Percentiles rank a stretch among this genome's conserved stretches.
These are phyloP conservation scores for Drosophila yooni DNA, from an alignment of 2,888 invertebrate genomes.

Conservation along the genomic window DNA sequence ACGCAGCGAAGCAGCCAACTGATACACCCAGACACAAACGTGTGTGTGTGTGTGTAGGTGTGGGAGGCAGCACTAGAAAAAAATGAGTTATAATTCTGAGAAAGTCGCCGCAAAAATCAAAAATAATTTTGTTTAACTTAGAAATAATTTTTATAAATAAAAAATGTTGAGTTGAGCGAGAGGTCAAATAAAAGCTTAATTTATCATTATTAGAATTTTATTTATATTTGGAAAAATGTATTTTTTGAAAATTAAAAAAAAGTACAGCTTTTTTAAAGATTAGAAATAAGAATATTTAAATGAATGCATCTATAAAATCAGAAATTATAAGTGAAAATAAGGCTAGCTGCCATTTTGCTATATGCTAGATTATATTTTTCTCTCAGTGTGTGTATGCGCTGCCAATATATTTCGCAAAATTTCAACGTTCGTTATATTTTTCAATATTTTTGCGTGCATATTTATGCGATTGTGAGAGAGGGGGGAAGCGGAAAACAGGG, in stretches of 20 bases:
- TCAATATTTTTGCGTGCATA: conserved; percentile 61
- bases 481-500: background rate
- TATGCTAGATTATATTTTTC: background rate
- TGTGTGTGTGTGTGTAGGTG: background rate
- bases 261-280: background rate
- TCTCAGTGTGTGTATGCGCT: conserved; percentile 9
- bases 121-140: background rate
- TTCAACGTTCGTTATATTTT: conserved; percentile 65
- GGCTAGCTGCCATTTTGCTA: background rate
- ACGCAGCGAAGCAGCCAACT: conserved; percentile 62
- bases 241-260: background rate
- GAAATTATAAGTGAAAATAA: too few species aligned
- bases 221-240: background rate
- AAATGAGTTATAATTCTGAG: background rate
- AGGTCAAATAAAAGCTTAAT: background rate
- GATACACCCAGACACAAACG: conserved; percentile 26
- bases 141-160: background rate
- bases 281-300: background rate
- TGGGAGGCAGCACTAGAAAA: background rate
- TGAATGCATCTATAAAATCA: background rate
- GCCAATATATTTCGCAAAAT: conserved; percentile 63
- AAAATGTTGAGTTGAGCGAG: background rate
- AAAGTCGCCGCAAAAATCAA: background rate
- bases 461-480: background rate
- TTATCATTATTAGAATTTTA: background rate